Conservation (phyloP, 2,797 vertebrate species). For the Pangasius sanitwongsei region DNA sequence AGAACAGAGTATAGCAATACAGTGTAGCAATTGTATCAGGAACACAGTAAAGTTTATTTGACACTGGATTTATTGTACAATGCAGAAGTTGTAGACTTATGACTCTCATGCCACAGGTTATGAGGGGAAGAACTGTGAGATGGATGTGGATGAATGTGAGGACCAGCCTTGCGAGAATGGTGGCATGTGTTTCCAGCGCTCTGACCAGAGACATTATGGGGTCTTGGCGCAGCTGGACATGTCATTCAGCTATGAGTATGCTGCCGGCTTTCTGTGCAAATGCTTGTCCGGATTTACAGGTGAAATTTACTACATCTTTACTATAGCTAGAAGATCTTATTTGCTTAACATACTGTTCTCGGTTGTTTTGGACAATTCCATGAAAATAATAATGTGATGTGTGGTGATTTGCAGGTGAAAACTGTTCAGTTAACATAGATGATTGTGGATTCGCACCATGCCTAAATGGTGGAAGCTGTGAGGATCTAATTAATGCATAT, state of each 20-base stretch:
- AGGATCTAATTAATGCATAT: conserved; percentile 83
- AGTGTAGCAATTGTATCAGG: not conserved
- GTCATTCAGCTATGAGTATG: conserved; percentile 78
- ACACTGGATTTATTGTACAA: not conserved
- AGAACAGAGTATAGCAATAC: not conserved
- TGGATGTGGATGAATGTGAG: conserved; percentile 86
- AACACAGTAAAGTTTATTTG: not conserved
- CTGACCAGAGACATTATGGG: conserved; percentile 76
- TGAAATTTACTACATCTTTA: conserved; percentile 62
- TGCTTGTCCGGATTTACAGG: conserved; percentile 87
- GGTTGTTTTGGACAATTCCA: not conserved
- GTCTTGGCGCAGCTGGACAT: conserved; percentile 68
- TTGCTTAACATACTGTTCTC: not conserved
- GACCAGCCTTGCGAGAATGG: conserved; percentile 79
- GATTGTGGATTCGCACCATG: conserved; percentile 88
- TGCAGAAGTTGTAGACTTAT: not conserved
- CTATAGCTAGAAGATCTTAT: not conserved
- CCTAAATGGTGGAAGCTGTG: conserved; percentile 81
- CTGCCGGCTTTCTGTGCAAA: conserved; percentile 85
- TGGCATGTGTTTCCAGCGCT: conserved; percentile 83
- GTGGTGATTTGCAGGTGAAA: conserved; percentile 76
- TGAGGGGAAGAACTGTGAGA: conserved; percentile 80
- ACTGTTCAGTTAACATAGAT: conserved; percentile 82
- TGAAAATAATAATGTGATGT: not conserved
- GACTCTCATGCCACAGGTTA: conserved; percentile 76